phyloP scores from a whole-genome alignment of 2,113 vertebrate species.

The rabbit (Oryctolagus cuniculus) region DNA sequence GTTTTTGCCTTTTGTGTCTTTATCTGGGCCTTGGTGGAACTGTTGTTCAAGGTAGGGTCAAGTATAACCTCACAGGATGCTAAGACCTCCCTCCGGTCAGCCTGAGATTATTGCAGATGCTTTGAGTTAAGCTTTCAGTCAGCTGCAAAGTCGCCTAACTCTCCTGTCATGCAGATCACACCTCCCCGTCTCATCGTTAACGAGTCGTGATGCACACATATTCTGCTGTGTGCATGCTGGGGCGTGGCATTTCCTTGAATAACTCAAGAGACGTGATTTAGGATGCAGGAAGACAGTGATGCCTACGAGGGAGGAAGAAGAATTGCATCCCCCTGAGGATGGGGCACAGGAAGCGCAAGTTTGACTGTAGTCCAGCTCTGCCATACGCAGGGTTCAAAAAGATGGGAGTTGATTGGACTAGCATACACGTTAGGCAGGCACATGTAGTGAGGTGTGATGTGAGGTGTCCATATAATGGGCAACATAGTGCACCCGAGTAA shows the following conservation, averaged over 20 bases:
- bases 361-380: background rate
- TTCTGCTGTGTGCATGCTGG: background rate
- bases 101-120: background rate
- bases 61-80: background rate
- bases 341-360: background rate
- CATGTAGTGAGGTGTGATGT: background rate
- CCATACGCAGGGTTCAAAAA: background rate
- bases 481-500: background rate
- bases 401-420: background rate
- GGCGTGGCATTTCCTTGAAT: background rate
- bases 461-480: background rate
- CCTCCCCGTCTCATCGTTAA: background rate
- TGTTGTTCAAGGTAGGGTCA: background rate
- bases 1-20: background rate
- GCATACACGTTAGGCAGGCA: background rate
- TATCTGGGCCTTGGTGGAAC: background rate
- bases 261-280: background rate
- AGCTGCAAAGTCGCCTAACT: background rate
- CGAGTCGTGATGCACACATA: no score
- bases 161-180: background rate
- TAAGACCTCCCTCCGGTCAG: background rate
- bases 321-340: background rate
- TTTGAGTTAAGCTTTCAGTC: background rate
- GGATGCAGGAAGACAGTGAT: background rate
- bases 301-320: background rate